Conservation (phyloP, 2,888 invertebrate species). For the Cryptocephalus moraei region DNA sequence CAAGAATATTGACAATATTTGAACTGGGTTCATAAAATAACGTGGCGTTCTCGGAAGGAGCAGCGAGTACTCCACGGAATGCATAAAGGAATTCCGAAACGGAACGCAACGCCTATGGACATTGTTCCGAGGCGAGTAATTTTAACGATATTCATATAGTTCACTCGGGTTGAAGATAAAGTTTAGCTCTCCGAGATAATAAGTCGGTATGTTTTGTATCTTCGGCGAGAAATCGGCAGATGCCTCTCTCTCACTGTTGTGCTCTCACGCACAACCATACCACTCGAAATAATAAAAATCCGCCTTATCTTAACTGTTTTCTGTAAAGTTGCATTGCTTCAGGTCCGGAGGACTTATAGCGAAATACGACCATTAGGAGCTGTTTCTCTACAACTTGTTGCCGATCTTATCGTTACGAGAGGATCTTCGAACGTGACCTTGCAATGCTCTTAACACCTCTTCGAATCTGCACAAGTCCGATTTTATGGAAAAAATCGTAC, state of each 20-base stretch:
- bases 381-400: constrained; percentile 35
- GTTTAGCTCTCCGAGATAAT: constrained; percentile 1
- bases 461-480: constrained; percentile 21
- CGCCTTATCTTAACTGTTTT: constrained; percentile 30
- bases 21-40: too few relatives aligned
- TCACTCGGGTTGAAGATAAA: not conserved
- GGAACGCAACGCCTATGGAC: too few relatives aligned
- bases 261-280: constrained; percentile 28
- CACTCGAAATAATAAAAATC: constrained; percentile 17
- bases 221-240: constrained; percentile 18
- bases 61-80: too few relatives aligned
- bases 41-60: too few relatives aligned
- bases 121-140: not conserved
- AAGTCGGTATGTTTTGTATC: constrained; percentile 18
- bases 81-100: too few relatives aligned
- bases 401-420: constrained; percentile 33
- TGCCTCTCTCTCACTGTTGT: constrained; percentile 5
- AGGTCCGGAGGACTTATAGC: constrained; percentile 28
- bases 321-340: constrained; percentile 26
- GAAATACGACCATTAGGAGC: constrained; percentile 35
- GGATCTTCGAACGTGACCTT: constrained; percentile 38
- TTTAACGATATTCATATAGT: constrained; percentile 1
- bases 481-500: constrained; percentile 14
- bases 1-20: too few relatives aligned
- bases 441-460: constrained; percentile 34